phyloP scores from a whole-genome alignment of 2,113 vertebrate species.

The Hassar affinis region DNA sequence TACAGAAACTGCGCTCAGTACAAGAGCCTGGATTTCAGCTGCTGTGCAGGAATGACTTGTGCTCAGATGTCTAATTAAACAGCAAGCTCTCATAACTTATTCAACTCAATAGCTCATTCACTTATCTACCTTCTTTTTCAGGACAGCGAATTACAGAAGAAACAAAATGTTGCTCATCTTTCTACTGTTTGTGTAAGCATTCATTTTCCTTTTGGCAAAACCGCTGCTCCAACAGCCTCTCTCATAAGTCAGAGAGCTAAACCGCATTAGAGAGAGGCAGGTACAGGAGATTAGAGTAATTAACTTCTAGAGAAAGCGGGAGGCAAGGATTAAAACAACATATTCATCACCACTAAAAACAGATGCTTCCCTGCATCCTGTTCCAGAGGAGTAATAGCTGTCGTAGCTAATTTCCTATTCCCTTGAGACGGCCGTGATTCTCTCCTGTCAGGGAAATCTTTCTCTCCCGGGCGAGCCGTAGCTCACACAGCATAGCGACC shows the following conservation, averaged over 20 bases:
- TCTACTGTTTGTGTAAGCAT: background rate
- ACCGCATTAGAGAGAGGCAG: conserved; percentile 53
- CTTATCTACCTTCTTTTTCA: background rate
- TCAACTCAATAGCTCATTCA: background rate
- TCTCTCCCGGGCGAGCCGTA: conserved; percentile 44
- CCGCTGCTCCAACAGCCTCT: conserved; percentile 31
- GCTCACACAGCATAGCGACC: conserved; percentile 36
- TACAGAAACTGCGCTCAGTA: conserved; percentile 8
- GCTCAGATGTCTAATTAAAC: conserved; percentile 2
- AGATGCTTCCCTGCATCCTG: conserved; percentile 51
- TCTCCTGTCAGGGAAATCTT: conserved; percentile 57
- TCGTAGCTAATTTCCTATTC: conserved; percentile 60
- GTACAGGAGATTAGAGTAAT: conserved; percentile 56
- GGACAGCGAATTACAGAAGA: background rate
- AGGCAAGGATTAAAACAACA: conserved; percentile 55
- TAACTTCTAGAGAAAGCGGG: conserved; percentile 47
- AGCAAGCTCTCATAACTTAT: background rate
- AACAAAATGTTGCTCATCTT: conserved; percentile 12
- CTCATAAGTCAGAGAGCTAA: conserved; percentile 50
- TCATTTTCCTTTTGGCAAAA: conserved; percentile 6
- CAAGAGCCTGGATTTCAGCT: background rate
- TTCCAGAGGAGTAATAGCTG: conserved; percentile 54
- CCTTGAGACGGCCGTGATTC: conserved; percentile 50
- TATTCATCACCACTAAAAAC: conserved; percentile 57
- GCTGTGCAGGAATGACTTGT: background rate